A percentile compares a stretch with the other conserved stretches of the same genome.
phyloP scores from a whole-genome alignment of 2,113 vertebrate genomes.

The Hydrochoerus hydrochaeris region DNA sequence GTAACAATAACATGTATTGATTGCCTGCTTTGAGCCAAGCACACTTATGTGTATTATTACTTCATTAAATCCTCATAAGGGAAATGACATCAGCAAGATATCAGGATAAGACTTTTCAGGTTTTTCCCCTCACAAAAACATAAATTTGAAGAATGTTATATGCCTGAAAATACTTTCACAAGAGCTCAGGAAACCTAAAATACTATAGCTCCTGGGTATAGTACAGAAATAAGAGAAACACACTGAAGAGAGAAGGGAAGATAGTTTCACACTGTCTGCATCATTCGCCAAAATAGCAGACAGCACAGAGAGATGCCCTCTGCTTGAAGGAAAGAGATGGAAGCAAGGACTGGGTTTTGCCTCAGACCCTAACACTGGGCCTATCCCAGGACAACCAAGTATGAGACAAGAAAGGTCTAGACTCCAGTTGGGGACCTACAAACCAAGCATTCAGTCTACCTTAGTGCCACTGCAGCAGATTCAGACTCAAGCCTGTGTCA shows the following conservation, averaged over 20 bases:
- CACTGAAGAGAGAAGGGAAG: not conserved
- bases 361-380: not conserved
- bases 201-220: not conserved
- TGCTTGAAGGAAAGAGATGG: not conserved
- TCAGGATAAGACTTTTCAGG: not conserved
- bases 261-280: not conserved
- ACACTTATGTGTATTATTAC: not conserved
- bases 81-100: not conserved
- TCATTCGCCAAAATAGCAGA: not conserved
- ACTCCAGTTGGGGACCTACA: not conserved
- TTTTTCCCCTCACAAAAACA: not conserved
- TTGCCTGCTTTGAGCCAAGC: not conserved
- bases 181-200: not conserved
- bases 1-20: not conserved
- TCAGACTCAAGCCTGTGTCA: not conserved
- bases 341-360: not conserved
- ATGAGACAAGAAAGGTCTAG: not conserved
- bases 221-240: not conserved
- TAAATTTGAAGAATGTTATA: not conserved
- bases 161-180: not conserved
- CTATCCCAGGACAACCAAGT: not conserved
- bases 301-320: not conserved
- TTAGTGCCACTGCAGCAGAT: not conserved
- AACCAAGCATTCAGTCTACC: not conserved
- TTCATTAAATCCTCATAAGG: conserved; percentile 46